Conservation (phyloP, 2,888 invertebrate species). For the Siphlonurus alternatus region DNA sequence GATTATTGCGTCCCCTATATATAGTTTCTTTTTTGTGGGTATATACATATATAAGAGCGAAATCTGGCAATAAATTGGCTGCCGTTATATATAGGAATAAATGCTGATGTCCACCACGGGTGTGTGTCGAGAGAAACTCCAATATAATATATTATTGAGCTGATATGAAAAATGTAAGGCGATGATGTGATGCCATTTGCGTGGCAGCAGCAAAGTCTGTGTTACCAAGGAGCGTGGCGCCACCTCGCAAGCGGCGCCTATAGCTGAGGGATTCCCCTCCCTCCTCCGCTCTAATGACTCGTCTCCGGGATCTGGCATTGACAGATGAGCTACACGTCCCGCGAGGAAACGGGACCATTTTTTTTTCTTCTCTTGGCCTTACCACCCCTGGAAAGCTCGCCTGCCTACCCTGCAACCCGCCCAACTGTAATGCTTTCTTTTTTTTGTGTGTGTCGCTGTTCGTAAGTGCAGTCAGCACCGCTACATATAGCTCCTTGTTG, state of each 20-base stretch:
- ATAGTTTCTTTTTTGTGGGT: no score
- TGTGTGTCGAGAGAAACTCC: background rate
- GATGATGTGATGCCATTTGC: background rate
- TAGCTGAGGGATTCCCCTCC: background rate
- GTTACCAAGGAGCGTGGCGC: background rate
- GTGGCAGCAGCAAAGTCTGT: background rate
- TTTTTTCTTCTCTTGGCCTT: slow-evolving; percentile 7
- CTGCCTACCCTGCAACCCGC: background rate
- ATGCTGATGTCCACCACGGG: background rate
- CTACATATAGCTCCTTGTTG: no score
- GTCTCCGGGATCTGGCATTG: slow-evolving; percentile 10
- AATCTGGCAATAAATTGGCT: background rate
- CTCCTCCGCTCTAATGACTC: slow-evolving; percentile 10
- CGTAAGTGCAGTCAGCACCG: background rate
- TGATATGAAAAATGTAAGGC: background rate
- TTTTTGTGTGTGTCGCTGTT: background rate
- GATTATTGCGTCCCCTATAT: background rate
- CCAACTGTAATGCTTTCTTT: background rate
- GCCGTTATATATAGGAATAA: background rate
- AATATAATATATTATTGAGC: background rate
- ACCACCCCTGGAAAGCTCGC: background rate
- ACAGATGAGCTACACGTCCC: slow-evolving; percentile 10
- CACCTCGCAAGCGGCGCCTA: background rate
- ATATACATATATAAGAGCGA: no score
- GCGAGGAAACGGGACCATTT: slow-evolving; percentile 10